Percentiles rank a stretch among this genome's conserved stretches.
These are phyloP conservation scores for Mesorhabditis spiculigera DNA, from an alignment of 2,888 invertebrate genomes.

Conservation along the genomic window DNA sequence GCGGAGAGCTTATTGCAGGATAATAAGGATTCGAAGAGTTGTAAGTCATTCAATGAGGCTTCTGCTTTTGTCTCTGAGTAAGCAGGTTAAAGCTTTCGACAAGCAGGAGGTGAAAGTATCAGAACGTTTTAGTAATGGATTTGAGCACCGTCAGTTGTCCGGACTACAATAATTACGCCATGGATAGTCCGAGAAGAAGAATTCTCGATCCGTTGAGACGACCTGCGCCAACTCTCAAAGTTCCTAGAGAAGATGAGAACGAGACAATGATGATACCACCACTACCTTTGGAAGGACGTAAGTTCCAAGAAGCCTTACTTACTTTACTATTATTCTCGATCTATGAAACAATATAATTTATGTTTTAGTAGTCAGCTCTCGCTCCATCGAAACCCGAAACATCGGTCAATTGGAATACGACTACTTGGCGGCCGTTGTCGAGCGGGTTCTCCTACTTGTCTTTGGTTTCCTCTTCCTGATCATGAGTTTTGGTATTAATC, in stretches of 20 bases:
- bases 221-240: neutral
- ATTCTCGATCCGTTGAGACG: neutral
- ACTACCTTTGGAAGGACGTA: neutral
- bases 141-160: neutral
- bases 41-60: no score
- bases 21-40: neutral
- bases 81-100: no score
- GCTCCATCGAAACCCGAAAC: neutral
- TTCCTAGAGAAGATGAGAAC: neutral
- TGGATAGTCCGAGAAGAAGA: neutral
- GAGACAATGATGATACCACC: neutral
- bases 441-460: constrained; percentile 3
- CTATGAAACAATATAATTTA: no score
- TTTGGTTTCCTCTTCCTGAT: constrained; percentile 7
- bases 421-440: constrained; percentile 12
- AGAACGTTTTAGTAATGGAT: neutral
- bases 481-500: constrained; percentile 7
- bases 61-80: no score
- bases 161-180: neutral
- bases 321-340: neutral
- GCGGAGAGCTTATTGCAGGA: neutral
- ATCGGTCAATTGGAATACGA: constrained; percentile 11
- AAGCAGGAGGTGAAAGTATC: no score
- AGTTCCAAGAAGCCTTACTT: neutral
- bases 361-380: neutral